Percentiles rank a stretch among this genome's conserved stretches.
Evolutionary conservation across 2,888 invertebrate genomes (phyloP).

Genomic region (Cryptocheilus praepositus): DNA sequence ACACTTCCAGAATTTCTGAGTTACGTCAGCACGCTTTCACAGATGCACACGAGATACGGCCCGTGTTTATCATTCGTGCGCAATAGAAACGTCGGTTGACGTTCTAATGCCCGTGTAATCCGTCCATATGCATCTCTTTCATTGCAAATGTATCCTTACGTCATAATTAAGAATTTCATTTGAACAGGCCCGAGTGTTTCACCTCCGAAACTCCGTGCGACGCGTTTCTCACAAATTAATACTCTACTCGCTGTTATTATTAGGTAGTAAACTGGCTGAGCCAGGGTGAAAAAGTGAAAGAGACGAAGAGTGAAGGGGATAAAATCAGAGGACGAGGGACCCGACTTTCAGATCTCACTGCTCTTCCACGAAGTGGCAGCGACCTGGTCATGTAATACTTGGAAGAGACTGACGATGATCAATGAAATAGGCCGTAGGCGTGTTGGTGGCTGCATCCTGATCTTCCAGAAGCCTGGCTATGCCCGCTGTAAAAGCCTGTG

Average conservation of each 20-base stretch:
- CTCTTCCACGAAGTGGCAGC: conserved; percentile 35
- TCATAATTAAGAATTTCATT: too few species aligned
- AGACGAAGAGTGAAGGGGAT: background rate
- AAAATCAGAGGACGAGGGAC: background rate
- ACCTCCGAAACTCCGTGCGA: too few species aligned
- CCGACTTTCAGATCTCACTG: background rate
- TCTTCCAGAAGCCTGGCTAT: conserved; percentile 20
- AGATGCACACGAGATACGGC: too few species aligned
- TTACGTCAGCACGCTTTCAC: too few species aligned
- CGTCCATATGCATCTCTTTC: too few species aligned
- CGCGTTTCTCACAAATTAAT: too few species aligned
- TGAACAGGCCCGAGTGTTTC: too few species aligned
- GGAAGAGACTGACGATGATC: conserved; percentile 62
- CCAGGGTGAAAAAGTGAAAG: background rate
- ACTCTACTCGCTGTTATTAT: too few species aligned
- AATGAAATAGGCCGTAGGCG: conserved; percentile 67
- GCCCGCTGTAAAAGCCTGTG: conserved; percentile 13
- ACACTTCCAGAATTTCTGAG: background rate
- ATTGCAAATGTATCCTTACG: too few species aligned
- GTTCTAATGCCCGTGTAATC: too few species aligned
- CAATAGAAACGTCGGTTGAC: too few species aligned
- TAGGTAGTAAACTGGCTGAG: background rate
- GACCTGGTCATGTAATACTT: conserved; percentile 41
- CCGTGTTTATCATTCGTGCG: too few species aligned
- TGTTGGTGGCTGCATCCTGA: conserved; percentile 43